Evolutionary conservation across 2,113 vertebrate species (phyloP).

Genomic region (Eonycteris spelaea): DNA sequence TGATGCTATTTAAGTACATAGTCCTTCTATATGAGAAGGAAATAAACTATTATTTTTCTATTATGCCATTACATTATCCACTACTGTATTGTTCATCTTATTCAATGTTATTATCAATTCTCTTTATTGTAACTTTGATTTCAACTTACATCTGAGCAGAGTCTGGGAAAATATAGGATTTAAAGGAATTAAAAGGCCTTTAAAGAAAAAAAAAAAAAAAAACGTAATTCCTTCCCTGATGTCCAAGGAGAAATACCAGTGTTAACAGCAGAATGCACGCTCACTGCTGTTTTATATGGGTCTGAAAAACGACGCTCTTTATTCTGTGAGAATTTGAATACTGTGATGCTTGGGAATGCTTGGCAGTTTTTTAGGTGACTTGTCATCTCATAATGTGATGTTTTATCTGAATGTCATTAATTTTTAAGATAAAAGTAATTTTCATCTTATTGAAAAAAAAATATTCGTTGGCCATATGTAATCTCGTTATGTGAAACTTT

Average conservation of each 20-base stretch:
- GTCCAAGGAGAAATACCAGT: neutral
- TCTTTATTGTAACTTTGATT: neutral
- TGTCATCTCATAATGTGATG: neutral
- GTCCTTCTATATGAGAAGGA: neutral
- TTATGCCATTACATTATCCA: neutral
- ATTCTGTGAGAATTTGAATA: neutral
- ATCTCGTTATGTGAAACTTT: neutral
- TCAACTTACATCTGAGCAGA: neutral
- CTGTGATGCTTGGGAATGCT: neutral
- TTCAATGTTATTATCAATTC: neutral
- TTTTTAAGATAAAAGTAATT: slow-evolving; percentile 13
- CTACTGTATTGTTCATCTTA: neutral
- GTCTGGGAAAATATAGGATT: neutral
- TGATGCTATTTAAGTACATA: neutral
- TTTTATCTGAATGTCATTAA: neutral
- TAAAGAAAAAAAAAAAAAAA: neutral
- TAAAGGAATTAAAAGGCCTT: neutral
- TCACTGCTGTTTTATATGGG: neutral
- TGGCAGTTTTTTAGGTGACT: neutral
- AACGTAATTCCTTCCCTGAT: neutral
- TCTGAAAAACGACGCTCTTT: neutral
- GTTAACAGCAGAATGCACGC: neutral
- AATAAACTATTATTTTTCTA: neutral
- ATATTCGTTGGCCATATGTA: neutral
- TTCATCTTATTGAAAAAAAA: neutral